Percentiles rank a stretch among this genome's conserved stretches.
Evolutionary conservation across 2,888 invertebrate species (phyloP).

Genomic region (Cactoblastis cactorum): DNA sequence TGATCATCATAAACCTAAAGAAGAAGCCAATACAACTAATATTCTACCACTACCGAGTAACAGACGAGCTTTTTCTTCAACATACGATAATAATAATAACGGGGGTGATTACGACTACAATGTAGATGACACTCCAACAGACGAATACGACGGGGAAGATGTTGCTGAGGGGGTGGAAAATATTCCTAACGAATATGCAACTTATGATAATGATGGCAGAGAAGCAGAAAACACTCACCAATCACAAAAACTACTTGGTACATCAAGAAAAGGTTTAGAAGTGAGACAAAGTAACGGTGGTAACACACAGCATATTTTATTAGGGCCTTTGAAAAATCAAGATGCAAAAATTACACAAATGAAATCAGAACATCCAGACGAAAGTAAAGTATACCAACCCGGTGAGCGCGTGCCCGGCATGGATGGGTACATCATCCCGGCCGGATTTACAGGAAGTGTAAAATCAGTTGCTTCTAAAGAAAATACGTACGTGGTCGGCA

Average conservation of each 20-base stretch:
- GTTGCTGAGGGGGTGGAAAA: slow-evolving; percentile 58
- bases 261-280: slow-evolving; percentile 53
- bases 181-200: slow-evolving; percentile 78
- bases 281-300: slow-evolving; percentile 71
- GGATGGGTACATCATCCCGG: slow-evolving; percentile 83
- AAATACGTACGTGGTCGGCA: slow-evolving; percentile 78
- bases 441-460: slow-evolving; percentile 83
- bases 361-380: slow-evolving; percentile 70
- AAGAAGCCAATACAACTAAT: slow-evolving; percentile 28
- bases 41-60: slow-evolving; percentile 43
- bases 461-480: slow-evolving; percentile 82
- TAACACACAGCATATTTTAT: slow-evolving; percentile 82
- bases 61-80: slow-evolving; percentile 55
- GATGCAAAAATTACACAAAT: slow-evolving; percentile 82
- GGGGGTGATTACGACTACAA: slow-evolving; percentile 58
- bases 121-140: slow-evolving; percentile 48
- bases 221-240: slow-evolving; percentile 52
- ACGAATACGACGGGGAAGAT: slow-evolving; percentile 68
- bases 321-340: slow-evolving; percentile 79
- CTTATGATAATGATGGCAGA: slow-evolving; percentile 79
- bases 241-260: slow-evolving; percentile 40
- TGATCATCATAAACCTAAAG: slow-evolving; percentile 55
- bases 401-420: slow-evolving; percentile 84
- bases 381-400: slow-evolving; percentile 80
- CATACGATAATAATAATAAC: slow-evolving; percentile 35